phyloP scores from a whole-genome alignment of 2,113 vertebrate species.

The Crotalus helleri region DNA sequence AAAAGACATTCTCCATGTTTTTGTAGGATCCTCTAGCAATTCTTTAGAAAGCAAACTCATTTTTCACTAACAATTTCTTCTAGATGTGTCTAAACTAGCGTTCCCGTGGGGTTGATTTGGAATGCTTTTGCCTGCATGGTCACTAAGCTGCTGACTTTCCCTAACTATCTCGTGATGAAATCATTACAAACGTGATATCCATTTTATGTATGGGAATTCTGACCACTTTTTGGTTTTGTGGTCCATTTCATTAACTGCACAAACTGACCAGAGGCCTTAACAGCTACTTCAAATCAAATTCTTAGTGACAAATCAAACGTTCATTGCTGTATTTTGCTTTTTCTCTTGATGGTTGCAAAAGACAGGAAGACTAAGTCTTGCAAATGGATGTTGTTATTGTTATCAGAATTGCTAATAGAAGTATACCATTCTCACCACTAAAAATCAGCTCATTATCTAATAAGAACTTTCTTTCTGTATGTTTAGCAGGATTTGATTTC shows the following conservation, averaged over 20 bases:
- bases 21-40: not conserved
- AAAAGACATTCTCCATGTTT: not conserved
- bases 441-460: slow-evolving; percentile 63
- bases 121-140: not conserved
- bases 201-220: not conserved
- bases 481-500: slow-evolving; percentile 61
- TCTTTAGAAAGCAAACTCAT: not conserved
- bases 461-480: slow-evolving; percentile 62
- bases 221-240: not conserved
- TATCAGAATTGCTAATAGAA: slow-evolving; percentile 57
- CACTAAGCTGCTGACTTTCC: not conserved
- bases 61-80: not conserved
- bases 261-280: not conserved
- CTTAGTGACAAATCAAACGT: slow-evolving; percentile 9
- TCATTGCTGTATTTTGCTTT: slow-evolving; percentile 39
- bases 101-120: not conserved
- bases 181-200: not conserved
- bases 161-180: not conserved
- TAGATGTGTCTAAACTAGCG: not conserved
- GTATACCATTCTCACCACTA: slow-evolving; percentile 65
- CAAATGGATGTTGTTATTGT: slow-evolving; percentile 51
- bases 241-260: not conserved
- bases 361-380: slow-evolving; percentile 39
- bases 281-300: slow-evolving; percentile 31
- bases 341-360: slow-evolving; percentile 42